Base-by-base conservation (phyloP, 1,140 invertebrate genomes). In the Lethocerus indicus region DNA sequence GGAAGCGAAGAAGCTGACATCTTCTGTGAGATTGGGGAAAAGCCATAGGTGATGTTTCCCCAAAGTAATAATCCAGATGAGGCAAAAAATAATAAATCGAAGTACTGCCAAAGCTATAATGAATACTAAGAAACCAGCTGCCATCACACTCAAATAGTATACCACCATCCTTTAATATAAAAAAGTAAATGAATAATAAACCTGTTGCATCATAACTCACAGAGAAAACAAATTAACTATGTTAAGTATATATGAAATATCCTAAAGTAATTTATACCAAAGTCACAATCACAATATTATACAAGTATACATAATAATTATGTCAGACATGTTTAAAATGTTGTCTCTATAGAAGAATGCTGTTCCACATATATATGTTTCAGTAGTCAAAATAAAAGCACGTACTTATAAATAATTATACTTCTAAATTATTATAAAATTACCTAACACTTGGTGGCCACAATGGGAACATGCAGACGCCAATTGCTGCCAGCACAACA, bases 1-100 rank as follows among this genome's bases (percentile, higher is more conserved):
- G 1, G 93, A 97, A 35, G 94, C 93, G 50, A 98, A 87, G 71
- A 98, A 95, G 28, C 95, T 92, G 40, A 97, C 94, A 69, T 98
- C 95, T 67, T 98, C 94, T 2, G 92, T 95, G 20, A 99, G 71
- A 71, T 98, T 98, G 1, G 95, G 95, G 51, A 99, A 72, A 44
- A 98, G 73, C 92, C 94, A 98, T 45, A 99, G 75, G 62, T 96
- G 90, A 67, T 96, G 83, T 62, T 83, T 78, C 2, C 93, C 91
- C 47, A 92, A 69, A 0, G 90, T 91, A 1, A 88, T 56, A 1
- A 83, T 60, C 91, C 93, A 98, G 18, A 98, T 75, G 5, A 87
- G 60, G 59, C 86, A 87, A 66, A 98, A 98, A 26, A 98, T 71
- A 48, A 98, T 79, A 39, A 92, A 68, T 49, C 93, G 79, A 18